These are phyloP conservation scores for Maniola hyperantus DNA, from an alignment of 2,888 invertebrate genomes.

Conservation along the genomic window DNA sequence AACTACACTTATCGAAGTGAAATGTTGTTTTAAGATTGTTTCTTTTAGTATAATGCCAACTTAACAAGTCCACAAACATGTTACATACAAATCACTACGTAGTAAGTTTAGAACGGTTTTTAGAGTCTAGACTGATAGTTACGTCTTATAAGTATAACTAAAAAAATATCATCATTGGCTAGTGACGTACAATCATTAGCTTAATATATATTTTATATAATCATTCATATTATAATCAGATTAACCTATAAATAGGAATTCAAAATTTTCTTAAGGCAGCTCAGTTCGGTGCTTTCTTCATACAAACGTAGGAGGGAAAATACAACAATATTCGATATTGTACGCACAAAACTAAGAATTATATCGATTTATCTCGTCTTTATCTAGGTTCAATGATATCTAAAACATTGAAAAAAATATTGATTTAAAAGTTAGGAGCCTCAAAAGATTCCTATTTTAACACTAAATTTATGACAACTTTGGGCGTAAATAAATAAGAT, in stretches of 20 bases:
- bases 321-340: no score
- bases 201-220: neutral
- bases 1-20: constrained; percentile 15
- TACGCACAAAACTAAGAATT: no score
- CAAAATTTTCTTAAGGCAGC: constrained; percentile 5
- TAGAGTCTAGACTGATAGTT: neutral
- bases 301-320: no score
- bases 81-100: neutral
- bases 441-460: no score
- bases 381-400: no score
- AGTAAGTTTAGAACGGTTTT: neutral
- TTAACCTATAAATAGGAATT: neutral
- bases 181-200: neutral
- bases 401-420: no score
- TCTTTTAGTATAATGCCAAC: constrained; percentile 8
- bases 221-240: neutral
- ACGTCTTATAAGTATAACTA: neutral
- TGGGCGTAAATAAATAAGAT: no score
- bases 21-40: constrained; percentile 19
- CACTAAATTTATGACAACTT: no score
- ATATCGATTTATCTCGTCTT: no score
- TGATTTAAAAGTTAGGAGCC: no score
- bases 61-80: neutral
- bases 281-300: no score
- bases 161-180: no score